A percentile compares a stretch with the other conserved stretches of the same genome.
Conservation (phyloP, 2,113 vertebrate species). For the Delphinus delphis region DNA sequence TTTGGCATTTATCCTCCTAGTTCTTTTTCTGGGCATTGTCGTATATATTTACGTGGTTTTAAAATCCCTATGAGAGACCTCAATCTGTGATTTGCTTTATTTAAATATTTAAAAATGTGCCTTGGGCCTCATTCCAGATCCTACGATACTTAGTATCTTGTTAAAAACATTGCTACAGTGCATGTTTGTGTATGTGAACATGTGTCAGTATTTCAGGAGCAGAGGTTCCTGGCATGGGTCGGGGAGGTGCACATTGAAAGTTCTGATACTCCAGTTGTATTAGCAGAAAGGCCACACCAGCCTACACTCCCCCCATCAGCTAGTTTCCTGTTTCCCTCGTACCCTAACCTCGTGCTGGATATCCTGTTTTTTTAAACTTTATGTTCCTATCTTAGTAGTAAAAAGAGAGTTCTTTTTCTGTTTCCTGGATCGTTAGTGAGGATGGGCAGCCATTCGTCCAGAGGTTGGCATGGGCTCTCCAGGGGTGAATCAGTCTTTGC, state of each 20-base stretch:
- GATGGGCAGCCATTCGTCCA: neutral
- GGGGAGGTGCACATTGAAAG: rapidly evolving
- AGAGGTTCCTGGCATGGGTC: neutral
- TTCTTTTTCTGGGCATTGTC: neutral
- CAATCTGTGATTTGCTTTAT: neutral
- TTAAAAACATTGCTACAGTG: rapidly evolving
- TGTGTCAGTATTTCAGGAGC: neutral
- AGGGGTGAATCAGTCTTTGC: neutral
- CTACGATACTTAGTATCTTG: rapidly evolving
- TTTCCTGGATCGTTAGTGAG: neutral
- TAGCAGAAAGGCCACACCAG: neutral
- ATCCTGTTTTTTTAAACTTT: neutral
- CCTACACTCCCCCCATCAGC: neutral
- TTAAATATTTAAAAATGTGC: neutral
- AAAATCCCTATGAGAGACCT: neutral
- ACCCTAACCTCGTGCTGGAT: neutral
- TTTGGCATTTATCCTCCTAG: neutral
- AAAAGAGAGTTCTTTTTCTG: neutral
- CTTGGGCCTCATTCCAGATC: neutral
- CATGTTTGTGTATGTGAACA: neutral
- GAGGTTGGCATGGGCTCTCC: neutral
- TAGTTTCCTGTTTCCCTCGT: neutral
- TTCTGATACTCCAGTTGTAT: too few species aligned
- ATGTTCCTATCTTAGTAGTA: neutral
- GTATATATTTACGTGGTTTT: neutral